Percentiles rank a stretch among this genome's conserved stretches.
These are phyloP conservation scores for Heliconius sara DNA, from an alignment of 2,888 invertebrate species.

Conservation along the genomic window DNA sequence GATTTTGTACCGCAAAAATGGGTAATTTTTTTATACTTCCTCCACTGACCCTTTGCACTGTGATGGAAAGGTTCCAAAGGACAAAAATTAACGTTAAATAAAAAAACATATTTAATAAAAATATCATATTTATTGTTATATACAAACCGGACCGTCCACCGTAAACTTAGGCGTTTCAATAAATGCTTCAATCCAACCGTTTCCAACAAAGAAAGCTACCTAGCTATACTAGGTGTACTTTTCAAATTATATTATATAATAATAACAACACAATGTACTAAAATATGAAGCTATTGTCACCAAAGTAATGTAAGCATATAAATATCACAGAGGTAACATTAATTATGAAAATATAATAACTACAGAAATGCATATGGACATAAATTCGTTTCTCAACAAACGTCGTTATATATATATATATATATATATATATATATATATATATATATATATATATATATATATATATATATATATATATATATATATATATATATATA, in stretches of 20 bases:
- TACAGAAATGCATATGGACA: neutral
- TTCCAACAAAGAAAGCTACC: constrained; percentile 55
- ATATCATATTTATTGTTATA: constrained; percentile 71
- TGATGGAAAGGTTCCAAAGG: neutral
- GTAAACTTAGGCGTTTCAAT: constrained; percentile 63
- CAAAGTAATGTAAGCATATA: constrained; percentile 27
- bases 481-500: too few relatives aligned
- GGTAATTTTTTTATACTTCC: constrained; percentile 43
- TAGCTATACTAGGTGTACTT: constrained; percentile 61
- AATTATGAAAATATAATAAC: constrained; percentile 26
- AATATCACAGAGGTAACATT: constrained; percentile 46
- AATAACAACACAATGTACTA: constrained; percentile 47
- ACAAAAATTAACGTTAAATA: neutral
- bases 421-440: too few relatives aligned
- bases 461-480: too few relatives aligned
- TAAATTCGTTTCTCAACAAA: neutral
- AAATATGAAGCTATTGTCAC: constrained; percentile 31
- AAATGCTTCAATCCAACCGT: constrained; percentile 64
- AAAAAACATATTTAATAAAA: constrained; percentile 56
- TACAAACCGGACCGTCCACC: constrained; percentile 68
- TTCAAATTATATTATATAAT: constrained; percentile 53
- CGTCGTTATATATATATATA: neutral
- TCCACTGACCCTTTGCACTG: neutral
- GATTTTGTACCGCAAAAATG: constrained; percentile 53
- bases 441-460: too few relatives aligned